These are phyloP conservation scores for Heliconius ethilla DNA, from an alignment of 2,888 invertebrate species.

Conservation along the genomic window DNA sequence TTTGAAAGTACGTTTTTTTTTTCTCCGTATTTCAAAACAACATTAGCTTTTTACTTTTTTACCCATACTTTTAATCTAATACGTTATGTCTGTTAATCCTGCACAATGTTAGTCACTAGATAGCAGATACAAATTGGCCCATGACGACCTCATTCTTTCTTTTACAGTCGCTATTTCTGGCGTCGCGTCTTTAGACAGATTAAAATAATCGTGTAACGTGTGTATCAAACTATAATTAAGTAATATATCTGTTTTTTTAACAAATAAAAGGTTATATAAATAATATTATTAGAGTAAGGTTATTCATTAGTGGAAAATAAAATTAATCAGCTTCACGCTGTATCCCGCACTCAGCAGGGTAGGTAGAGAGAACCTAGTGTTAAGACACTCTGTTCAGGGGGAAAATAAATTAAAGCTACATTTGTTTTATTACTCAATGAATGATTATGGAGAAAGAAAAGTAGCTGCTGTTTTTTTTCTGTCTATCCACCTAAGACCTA, in stretches of 20 bases:
- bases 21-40: not conserved
- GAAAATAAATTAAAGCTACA: too few relatives aligned
- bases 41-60: not conserved
- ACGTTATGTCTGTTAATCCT: not conserved
- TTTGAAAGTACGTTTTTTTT: not conserved
- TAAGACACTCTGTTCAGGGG: too few relatives aligned
- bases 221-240: constrained; percentile 36
- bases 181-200: constrained; percentile 38
- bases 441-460: not conserved
- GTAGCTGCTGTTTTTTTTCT: not conserved
- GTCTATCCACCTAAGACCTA: not conserved
- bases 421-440: not conserved
- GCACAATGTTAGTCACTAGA: not conserved
- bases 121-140: constrained; percentile 32
- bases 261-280: not conserved
- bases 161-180: constrained; percentile 46
- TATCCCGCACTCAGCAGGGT: too few relatives aligned
- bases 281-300: not conserved
- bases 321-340: not conserved
- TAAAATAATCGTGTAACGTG: constrained; percentile 34
- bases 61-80: not conserved
- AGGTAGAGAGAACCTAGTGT: too few relatives aligned
- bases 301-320: too few relatives aligned
- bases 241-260: constrained; percentile 6
- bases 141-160: constrained; percentile 48